Evolutionary conservation across 2,113 vertebrate genomes (phyloP), one percentile per base, ranked within the genome.

Genomic region (Erythrolamprus reginae): DNA sequence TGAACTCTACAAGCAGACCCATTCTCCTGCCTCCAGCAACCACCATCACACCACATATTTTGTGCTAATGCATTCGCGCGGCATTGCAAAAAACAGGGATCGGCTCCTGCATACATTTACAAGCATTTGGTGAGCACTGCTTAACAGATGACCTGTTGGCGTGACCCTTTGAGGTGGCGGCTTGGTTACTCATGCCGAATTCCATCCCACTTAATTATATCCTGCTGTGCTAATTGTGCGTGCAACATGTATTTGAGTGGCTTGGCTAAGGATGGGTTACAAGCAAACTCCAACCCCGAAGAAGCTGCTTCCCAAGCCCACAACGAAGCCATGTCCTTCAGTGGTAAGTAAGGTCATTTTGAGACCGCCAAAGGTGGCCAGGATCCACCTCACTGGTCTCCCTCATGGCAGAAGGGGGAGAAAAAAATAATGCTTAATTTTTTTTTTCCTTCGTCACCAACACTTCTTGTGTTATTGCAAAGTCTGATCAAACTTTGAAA

Each of bases 161-260:
- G 26, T 91, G 23, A 33, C 4, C 42, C 70, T 82, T 45, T 91
- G 90, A 91, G 90, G 86, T 91, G 90, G 82, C 23, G 13, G 52
- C 90, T 65, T 50, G 42, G n/a, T 19, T 55, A 42, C 86, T n/a
- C 21, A 53, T 55, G 70, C 86, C 52, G 28, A 88, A 91, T 91
- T 88, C 90, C 90, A 88, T 82, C 70, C 21, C 4, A 52, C 90
- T 91, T 91, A 91, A 88, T 91, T 91, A 88, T 91, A 91, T 91
- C 90, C 90, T 91, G 86, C 70, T 70, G 15, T 38, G 28, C 45
- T 77, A 50, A 58, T 55, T 55, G 51, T 50, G 47, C 19, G 10
- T 2, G 90, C 90, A 38, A 83, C 38, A 58, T 77, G 23, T 51
- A 47, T 88, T 90, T 33, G 15, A 50, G 21, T 47, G 53, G 48